phyloP scores from a whole-genome alignment of 92 coral and sea anemone species.

The Heliopora coerulea region DNA sequence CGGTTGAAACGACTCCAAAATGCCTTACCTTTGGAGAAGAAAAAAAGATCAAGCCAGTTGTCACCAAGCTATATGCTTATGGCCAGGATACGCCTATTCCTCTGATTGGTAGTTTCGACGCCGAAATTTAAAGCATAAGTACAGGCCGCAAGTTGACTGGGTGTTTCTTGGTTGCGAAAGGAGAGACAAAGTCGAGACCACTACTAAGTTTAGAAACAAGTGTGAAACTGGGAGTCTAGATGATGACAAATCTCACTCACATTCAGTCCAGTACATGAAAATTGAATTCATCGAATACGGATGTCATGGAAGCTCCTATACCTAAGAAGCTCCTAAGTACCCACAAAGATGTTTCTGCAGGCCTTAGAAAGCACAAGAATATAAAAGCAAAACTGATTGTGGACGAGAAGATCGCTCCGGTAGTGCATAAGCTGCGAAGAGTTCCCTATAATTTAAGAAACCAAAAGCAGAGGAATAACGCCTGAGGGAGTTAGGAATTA shows the following conservation, averaged over 20 bases:
- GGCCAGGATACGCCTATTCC: conserved; percentile 42
- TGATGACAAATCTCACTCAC: conserved; percentile 10
- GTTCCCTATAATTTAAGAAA: conserved; percentile 36
- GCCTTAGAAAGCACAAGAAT: conserved; percentile 41
- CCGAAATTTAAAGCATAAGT: conserved; percentile 37
- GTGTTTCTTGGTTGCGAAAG: conserved; percentile 45
- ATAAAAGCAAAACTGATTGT: conserved; percentile 53
- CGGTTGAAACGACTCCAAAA: conserved; percentile 8
- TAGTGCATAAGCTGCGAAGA: conserved; percentile 38
- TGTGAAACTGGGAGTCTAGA: conserved; percentile 39
- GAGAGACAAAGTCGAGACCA: conserved; percentile 40
- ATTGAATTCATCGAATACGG: conserved; percentile 12
- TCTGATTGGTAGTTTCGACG: conserved; percentile 45
- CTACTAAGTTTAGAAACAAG: conserved; percentile 47
- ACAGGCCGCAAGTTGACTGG: conserved; percentile 25
- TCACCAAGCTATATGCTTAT: conserved; percentile 31
- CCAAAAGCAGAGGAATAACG: conserved; percentile 44
- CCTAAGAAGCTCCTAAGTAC: neutral
- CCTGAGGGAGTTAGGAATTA: conserved; percentile 31
- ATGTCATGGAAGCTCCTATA: neutral
- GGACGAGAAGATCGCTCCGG: conserved; percentile 14
- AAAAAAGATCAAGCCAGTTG: conserved; percentile 14
- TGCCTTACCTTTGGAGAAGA: conserved; percentile 11
- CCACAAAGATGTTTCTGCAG: conserved; percentile 36
- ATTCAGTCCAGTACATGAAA: conserved; percentile 1